These are phyloP conservation scores for Zalophus californianus DNA, from an alignment of 2,797 vertebrate species.

Conservation along the genomic window DNA sequence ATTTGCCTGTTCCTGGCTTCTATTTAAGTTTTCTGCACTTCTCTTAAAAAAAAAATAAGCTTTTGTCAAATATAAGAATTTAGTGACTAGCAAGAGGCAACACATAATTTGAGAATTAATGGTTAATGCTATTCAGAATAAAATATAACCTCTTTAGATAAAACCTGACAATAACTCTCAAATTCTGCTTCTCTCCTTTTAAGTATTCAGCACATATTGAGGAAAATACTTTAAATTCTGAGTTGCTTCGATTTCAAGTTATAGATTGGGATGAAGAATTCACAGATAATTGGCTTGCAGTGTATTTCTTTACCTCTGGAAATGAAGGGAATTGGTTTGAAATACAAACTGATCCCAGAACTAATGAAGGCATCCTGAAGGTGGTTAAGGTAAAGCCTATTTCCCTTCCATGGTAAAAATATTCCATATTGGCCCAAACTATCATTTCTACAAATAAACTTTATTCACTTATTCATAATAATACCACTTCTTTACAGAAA, in stretches of 20 bases:
- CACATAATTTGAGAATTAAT: constrained; percentile 2
- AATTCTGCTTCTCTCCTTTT: constrained; percentile 74
- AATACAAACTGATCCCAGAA: constrained; percentile 91
- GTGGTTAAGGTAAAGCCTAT: constrained; percentile 92
- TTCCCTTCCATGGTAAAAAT: constrained; percentile 42
- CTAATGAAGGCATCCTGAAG: constrained; percentile 94
- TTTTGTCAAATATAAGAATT: neutral
- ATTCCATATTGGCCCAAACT: neutral
- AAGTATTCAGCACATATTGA: constrained; percentile 91
- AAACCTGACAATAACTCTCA: neutral
- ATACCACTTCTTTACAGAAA: neutral
- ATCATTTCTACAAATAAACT: neutral
- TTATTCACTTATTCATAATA: neutral
- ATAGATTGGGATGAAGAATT: constrained; percentile 90
- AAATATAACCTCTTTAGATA: constrained; percentile 1
- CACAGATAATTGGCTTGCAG: constrained; percentile 91
- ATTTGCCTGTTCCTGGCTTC: neutral
- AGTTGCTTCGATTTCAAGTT: constrained; percentile 93
- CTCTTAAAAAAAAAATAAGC: constrained; percentile 7
- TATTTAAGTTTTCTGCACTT: neutral
- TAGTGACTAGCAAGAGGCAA: neutral
- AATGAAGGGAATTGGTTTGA: constrained; percentile 95
- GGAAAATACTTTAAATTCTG: constrained; percentile 92
- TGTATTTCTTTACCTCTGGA: constrained; percentile 92
- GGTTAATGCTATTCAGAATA: neutral